Conservation (phyloP, 2,888 invertebrate species). For the Metellina segmentata region DNA sequence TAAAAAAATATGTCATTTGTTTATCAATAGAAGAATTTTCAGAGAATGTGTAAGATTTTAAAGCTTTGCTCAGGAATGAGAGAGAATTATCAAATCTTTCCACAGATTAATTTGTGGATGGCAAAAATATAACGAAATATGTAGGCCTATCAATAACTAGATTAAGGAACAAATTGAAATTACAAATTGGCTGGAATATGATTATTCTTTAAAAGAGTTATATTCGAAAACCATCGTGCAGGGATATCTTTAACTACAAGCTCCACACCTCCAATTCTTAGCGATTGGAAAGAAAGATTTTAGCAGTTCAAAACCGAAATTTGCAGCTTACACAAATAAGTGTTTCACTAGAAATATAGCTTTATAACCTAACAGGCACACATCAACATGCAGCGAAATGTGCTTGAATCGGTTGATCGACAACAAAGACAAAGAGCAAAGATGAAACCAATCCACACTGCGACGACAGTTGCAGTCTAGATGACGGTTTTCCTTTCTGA, state of each 20-base stretch:
- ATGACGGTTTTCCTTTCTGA: conserved; percentile 35
- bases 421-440: conserved; percentile 53
- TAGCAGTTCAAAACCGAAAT: conserved; percentile 39
- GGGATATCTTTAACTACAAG: conserved; percentile 63
- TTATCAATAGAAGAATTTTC: conserved; percentile 59
- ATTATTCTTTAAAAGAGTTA: conserved; percentile 68
- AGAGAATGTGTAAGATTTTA: conserved; percentile 34
- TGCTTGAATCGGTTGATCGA: conserved; percentile 47
- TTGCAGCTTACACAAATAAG: conserved; percentile 36
- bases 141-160: conserved; percentile 52
- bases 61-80: conserved; percentile 42
- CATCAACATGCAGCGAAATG: conserved; percentile 67
- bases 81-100: conserved; percentile 29
- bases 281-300: conserved; percentile 48
- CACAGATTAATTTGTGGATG: conserved; percentile 65
- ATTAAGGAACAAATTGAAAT: conserved; percentile 65
- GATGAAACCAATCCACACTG: conserved; percentile 56
- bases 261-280: conserved; percentile 65
- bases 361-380: conserved; percentile 59
- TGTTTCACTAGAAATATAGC: conserved; percentile 60
- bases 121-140: conserved; percentile 70
- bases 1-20: conserved; percentile 72
- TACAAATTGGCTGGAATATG: conserved; percentile 74
- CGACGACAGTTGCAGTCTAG: neutral
- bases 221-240: conserved; percentile 55